Percentiles rank a stretch among this genome's conserved stretches.
Evolutionary conservation across 2,888 invertebrate species (phyloP).

Genomic region (Pterobdella sp.): DNA sequence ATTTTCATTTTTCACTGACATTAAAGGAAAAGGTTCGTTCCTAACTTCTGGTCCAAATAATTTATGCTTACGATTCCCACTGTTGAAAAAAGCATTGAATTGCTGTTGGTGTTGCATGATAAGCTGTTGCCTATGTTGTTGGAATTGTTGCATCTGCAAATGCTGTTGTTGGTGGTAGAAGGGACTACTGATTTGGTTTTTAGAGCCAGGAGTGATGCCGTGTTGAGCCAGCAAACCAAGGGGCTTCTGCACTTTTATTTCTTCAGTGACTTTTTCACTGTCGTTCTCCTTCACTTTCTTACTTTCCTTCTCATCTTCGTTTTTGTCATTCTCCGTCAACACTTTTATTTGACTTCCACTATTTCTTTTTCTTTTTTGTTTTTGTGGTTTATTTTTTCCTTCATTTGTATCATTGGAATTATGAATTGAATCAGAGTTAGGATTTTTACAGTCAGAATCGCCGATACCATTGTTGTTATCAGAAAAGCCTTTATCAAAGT

Average conservation of each 20-base stretch:
- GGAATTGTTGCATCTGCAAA: slow-evolving; percentile 1
- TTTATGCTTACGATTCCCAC: slow-evolving; percentile 9
- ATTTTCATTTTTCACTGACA: neutral
- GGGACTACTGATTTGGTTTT: neutral
- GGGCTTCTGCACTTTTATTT: slow-evolving; percentile 37
- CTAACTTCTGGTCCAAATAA: slow-evolving; percentile 14
- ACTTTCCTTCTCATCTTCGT: slow-evolving; percentile 38
- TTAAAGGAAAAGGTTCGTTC: neutral
- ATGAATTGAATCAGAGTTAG: neutral
- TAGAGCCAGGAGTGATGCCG: slow-evolving; percentile 32
- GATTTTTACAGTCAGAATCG: neutral
- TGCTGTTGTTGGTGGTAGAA: neutral
- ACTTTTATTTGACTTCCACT: neutral
- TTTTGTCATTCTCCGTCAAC: slow-evolving; percentile 39
- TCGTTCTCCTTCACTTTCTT: slow-evolving; percentile 1
- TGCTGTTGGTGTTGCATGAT: slow-evolving; percentile 19
- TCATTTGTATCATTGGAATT: neutral
- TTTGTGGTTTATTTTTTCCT: neutral
- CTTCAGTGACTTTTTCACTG: slow-evolving; percentile 29
- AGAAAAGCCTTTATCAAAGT: neutral
- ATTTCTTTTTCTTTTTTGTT: neutral
- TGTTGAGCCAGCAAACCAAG: slow-evolving; percentile 38
- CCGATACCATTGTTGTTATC: neutral
- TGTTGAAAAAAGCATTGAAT: slow-evolving; percentile 10
- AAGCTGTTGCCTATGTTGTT: slow-evolving; percentile 18